These are phyloP conservation scores for Chelon labrosus DNA, from an alignment of 2,797 vertebrate species.

Conservation along the genomic window DNA sequence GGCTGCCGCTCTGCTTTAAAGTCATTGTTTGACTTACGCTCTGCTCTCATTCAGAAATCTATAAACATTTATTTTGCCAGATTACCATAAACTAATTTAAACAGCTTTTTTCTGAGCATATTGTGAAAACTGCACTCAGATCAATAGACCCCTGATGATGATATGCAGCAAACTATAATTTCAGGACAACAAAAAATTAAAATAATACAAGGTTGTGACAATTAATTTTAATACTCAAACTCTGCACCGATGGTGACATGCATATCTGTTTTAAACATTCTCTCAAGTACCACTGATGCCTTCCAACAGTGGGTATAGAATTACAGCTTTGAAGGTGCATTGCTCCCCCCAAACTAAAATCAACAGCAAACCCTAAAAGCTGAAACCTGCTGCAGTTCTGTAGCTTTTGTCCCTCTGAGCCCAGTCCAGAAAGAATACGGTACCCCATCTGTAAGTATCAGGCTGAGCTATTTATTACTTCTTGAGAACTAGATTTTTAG, in stretches of 20 bases:
- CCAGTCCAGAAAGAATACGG: slow-evolving; percentile 34
- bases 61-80: background rate
- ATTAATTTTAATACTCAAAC: no score
- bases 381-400: background rate
- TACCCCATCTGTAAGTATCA: slow-evolving; percentile 13
- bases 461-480: background rate
- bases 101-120: background rate
- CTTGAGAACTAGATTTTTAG: background rate
- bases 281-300: no score
- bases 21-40: background rate
- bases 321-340: background rate
- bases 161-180: no score
- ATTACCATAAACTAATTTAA: background rate
- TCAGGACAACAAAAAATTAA: no score
- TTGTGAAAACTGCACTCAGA: no score
- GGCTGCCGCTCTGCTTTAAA: no score
- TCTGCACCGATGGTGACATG: no score
- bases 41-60: background rate
- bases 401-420: slow-evolving; percentile 4
- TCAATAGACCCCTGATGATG: no score
- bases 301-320: no score
- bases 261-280: no score
- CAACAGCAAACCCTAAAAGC: background rate
- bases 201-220: no score
- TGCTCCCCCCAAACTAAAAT: background rate